Evolutionary conservation across 2,113 vertebrate genomes (phyloP).

Genomic region (Seriola quinqueradiata): DNA sequence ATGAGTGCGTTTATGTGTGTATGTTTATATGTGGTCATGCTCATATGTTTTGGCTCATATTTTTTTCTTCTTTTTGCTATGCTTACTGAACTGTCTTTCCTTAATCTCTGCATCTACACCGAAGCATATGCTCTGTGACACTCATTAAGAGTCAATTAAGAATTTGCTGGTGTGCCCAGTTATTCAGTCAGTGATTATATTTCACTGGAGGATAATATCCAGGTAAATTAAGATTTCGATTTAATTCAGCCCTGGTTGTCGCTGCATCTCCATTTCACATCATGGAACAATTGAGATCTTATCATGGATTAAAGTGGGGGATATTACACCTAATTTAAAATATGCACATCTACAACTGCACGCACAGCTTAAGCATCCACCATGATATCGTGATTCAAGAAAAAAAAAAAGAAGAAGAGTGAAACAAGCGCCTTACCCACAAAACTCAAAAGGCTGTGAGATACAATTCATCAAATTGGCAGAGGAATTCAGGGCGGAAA

Average conservation of each 20-base stretch:
- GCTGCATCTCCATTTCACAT: constrained; percentile 82
- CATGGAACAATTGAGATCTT: constrained; percentile 82
- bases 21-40: constrained; percentile 49
- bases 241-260: constrained; percentile 78
- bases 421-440: constrained; percentile 59
- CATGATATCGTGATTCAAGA: constrained; percentile 57
- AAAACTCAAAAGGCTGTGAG: constrained; percentile 68
- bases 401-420: constrained; percentile 23
- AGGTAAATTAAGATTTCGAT: constrained; percentile 84
- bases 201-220: constrained; percentile 80
- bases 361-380: constrained; percentile 63
- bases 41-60: constrained; percentile 39
- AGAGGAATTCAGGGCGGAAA: constrained; percentile 65
- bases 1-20: constrained; percentile 54
- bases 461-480: constrained; percentile 71
- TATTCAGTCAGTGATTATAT: constrained; percentile 79
- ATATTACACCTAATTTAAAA: constrained; percentile 82
- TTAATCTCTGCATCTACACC: constrained; percentile 71
- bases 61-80: background rate
- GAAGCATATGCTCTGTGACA: constrained; percentile 71
- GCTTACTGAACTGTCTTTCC: constrained; percentile 19
- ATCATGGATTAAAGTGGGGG: constrained; percentile 83
- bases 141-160: constrained; percentile 77
- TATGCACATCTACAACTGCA: constrained; percentile 77
- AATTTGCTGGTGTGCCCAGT: constrained; percentile 73